Base-by-base conservation (phyloP, 2,888 invertebrate genomes). In the Hemistola chrysoprasaria region DNA sequence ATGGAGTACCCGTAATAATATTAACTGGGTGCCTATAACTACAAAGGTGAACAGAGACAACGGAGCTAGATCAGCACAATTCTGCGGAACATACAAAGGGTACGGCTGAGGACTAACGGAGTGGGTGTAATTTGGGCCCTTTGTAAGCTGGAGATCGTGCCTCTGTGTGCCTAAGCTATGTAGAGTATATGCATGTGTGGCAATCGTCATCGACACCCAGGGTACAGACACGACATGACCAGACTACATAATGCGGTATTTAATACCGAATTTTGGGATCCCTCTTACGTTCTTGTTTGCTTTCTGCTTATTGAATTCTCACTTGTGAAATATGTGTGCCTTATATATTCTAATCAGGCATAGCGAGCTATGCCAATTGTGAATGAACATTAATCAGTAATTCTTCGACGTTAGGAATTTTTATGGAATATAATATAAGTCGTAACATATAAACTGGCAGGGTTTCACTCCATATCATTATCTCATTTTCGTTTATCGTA, bases 91-190 rank as follows among this genome's bases (percentile, higher is more conserved):
- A 57, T 55, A 65, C 71, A 75, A 73, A 74, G 69, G 61, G 51
- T 48, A 56, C 50, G 56, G 60, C 50, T 41, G 52, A 54, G 62
- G 54, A 50, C 59, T 64, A 53, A 58, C 61, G 57, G 59, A 69
- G 66, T 68, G 60, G 58, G 57, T 64, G 65, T 74, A 73, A 78
- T 77, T 74, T 69, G 56, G 67, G 51, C 62, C 70, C 75, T 78
- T 78, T 80, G 72, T 75, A 65, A 56, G 59, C 32, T 52, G 46
- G 54, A 63, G 55, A 50, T 53, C 44, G 39, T 47, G 41, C 38
- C 34, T 31, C 16, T 37, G 34, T 50, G 47, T 50, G 43, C 40
- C 6, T 26, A 8, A 32, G 27, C 33, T 53, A 45, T 56, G 39
- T 24, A 8, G 10, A 27, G 8, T n/a, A 23, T 36, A 11, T 29